Evolutionary conservation across 2,888 invertebrate genomes (phyloP).

Genomic region (Ectemnius continuus): DNA sequence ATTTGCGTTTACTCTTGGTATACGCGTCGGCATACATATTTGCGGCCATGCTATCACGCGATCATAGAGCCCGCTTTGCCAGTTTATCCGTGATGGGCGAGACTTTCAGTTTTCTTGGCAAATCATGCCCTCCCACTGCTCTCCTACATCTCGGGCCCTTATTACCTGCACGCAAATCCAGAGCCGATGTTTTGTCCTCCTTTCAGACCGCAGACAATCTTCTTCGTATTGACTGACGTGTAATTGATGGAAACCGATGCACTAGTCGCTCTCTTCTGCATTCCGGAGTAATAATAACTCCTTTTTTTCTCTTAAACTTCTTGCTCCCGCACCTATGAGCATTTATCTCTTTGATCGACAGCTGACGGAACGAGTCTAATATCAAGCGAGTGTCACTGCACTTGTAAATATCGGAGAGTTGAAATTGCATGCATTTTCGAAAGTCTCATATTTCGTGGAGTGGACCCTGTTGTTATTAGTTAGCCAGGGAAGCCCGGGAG

Average conservation of each 20-base stretch:
- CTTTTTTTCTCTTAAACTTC: not conserved
- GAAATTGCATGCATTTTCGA: not conserved
- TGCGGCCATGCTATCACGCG: constrained; percentile 42
- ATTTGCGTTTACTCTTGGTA: constrained; percentile 14
- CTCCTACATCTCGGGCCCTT: constrained; percentile 22
- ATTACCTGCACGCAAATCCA: constrained; percentile 57
- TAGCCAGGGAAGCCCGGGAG: too few relatives aligned
- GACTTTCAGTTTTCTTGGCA: constrained; percentile 8
- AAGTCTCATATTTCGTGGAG: not conserved
- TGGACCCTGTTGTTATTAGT: too few relatives aligned
- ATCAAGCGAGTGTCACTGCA: too few relatives aligned
- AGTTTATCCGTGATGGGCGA: constrained; percentile 27
- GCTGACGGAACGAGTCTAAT: not conserved
- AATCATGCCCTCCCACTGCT: constrained; percentile 18
- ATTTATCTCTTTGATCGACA: constrained; percentile 2
- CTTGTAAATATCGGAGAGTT: not conserved
- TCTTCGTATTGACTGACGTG: too few relatives aligned
- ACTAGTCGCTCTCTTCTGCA: too few relatives aligned
- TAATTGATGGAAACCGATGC: too few relatives aligned
- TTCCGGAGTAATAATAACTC: not conserved
- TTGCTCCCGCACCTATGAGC: not conserved
- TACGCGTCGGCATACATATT: constrained; percentile 23
- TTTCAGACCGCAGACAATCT: not conserved
- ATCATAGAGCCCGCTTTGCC: constrained; percentile 31
- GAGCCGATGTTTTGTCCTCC: constrained; percentile 17